These are phyloP conservation scores for Myrmophylax atrothorax DNA, from an alignment of 2,113 vertebrate genomes.

Conservation along the genomic window DNA sequence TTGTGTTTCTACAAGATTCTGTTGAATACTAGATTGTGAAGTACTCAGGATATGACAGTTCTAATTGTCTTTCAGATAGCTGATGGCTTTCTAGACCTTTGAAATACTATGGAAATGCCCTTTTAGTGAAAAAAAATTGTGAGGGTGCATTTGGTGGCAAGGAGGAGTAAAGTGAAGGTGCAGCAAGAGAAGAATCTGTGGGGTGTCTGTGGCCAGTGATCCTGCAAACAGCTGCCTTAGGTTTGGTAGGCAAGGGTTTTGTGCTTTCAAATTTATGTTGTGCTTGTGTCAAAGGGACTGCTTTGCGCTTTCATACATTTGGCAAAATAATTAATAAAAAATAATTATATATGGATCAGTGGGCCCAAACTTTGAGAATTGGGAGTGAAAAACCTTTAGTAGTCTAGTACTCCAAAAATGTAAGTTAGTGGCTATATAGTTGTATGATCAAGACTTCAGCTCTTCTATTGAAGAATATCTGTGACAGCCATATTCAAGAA, in stretches of 20 bases:
- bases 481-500: background rate
- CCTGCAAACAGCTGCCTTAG: fast-evolving
- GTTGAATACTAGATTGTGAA: background rate
- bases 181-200: background rate
- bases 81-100: background rate
- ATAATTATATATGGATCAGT: background rate
- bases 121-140: background rate
- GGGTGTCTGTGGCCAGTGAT: background rate
- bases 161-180: background rate
- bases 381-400: background rate
- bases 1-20: background rate
- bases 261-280: background rate
- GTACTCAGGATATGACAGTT: background rate
- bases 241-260: background rate
- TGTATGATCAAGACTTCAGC: background rate
- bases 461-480: background rate
- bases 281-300: background rate
- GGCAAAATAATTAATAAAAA: background rate
- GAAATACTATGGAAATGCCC: background rate
- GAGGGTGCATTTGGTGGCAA: background rate
- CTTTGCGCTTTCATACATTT: background rate
- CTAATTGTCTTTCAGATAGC: background rate
- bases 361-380: background rate
- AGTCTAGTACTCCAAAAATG: background rate
- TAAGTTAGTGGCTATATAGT: background rate